Base-by-base conservation (phyloP, 2,113 vertebrate genomes). In the Mus pahari region DNA sequence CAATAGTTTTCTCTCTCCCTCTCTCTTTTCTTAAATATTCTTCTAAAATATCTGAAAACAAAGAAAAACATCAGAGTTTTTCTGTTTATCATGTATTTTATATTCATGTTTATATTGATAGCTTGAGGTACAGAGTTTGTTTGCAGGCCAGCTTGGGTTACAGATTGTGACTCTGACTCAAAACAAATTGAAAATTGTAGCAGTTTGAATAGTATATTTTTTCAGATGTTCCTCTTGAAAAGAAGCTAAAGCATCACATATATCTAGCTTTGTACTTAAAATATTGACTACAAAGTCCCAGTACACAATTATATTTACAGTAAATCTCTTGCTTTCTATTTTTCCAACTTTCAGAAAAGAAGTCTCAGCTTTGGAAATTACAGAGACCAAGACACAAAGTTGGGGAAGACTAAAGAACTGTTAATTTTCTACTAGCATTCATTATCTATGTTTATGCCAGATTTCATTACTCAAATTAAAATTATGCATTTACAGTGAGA, bases 391-490 rank as follows among this genome's bases (percentile, higher is more conserved):
- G 68, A 77, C 87, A 48, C 82, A 86, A 86, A 64, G n/a, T 28
- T 28, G 6, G 9, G 22, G 55, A 39, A 94, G 14, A 31, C 50
- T 39, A 92, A 95, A 71, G 16, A 74, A 45, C 28, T 81, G 24
- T 73, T 91, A 62, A 86, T 92, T 77, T 97, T 91, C 39, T 91
- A 14, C 73, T 33, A 81, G 17, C 62, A 77, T 75, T 90, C 16
- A 66, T 50, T 36, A 87, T 24, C 68, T 68, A 42, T 77, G 45
- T 91, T 81, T 39, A 75, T 95, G 17, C 19, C 58, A 73, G 77
- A 92, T 86, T 96, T 96, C 53, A 50, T 94, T 75, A 50, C 94
- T 94, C 20, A 77, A 36, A 22, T 73, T 92, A 95, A 81, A 50
- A 89, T 73, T 89, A 94, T 26, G 45, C 95, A n/a, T 94, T 95